Evolutionary conservation across 2,797 vertebrate genomes (phyloP).

Genomic region (Chelmon rostratus): DNA sequence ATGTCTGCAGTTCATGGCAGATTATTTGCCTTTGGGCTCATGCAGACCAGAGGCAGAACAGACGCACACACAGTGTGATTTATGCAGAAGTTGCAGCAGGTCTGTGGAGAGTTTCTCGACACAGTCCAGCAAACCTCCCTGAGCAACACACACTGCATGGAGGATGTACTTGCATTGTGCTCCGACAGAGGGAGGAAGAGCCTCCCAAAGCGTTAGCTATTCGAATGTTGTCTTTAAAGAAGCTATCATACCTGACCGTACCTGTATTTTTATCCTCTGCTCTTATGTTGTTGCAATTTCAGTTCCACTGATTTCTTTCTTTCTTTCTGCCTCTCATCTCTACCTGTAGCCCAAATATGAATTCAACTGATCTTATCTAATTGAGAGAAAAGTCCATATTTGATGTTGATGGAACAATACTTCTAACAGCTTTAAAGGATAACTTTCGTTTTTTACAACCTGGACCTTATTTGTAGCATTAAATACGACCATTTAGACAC

Average conservation of each 20-base stretch:
- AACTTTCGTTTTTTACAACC: no score
- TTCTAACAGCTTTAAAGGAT: no score
- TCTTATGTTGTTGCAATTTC: neutral
- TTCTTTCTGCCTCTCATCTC: neutral
- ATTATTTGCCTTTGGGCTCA: conserved; percentile 48
- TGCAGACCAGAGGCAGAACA: conserved; percentile 18
- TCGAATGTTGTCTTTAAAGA: neutral
- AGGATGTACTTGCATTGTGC: neutral
- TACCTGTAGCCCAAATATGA: neutral
- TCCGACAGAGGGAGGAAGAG: neutral
- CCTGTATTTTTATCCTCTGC: neutral
- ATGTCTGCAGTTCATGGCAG: conserved; percentile 44
- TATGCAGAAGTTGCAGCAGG: conserved; percentile 37
- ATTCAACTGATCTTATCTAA: neutral
- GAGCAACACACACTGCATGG: conserved; percentile 6
- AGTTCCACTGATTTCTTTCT: neutral
- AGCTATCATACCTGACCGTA: neutral
- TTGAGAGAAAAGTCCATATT: neutral
- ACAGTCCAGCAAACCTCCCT: neutral
- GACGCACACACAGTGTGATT: conserved; percentile 16
- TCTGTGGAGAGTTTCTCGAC: neutral
- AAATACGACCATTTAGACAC: no score
- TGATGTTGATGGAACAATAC: neutral
- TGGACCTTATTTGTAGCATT: no score
- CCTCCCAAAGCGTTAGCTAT: neutral